These are phyloP conservation scores for Danio kyathit DNA, from an alignment of 2,797 vertebrate genomes.

Conservation along the genomic window DNA sequence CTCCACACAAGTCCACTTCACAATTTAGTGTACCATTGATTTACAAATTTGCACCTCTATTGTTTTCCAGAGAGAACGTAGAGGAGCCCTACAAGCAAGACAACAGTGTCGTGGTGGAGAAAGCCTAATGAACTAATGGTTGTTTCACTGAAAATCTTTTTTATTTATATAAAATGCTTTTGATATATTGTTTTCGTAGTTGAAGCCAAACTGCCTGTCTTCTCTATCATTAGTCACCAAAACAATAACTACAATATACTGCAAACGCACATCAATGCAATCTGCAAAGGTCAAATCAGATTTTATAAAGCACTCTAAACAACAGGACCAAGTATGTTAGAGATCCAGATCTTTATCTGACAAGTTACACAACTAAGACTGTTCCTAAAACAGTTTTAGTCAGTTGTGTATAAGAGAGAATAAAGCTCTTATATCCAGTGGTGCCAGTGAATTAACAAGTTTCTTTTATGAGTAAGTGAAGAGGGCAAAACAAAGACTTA, in stretches of 20 bases:
- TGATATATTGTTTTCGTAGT: conserved; percentile 10
- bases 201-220: neutral
- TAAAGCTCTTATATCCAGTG: conserved; percentile 66
- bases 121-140: conserved; percentile 62
- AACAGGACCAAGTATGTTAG: conserved; percentile 31
- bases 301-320: neutral
- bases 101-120: conserved; percentile 47
- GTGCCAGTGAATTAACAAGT: conserved; percentile 54
- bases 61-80: conserved; percentile 66
- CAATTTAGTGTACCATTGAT: no score
- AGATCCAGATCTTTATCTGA: conserved; percentile 42
- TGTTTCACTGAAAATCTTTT: conserved; percentile 2
- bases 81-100: conserved; percentile 58
- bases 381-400: conserved; percentile 18
- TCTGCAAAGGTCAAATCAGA: neutral
- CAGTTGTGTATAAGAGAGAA: conserved; percentile 56
- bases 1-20: no score
- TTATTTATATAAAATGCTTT: conserved; percentile 12
- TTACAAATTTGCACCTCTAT: neutral
- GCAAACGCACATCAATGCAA: conserved; percentile 17
- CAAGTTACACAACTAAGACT: conserved; percentile 23
- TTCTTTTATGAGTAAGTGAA: conserved; percentile 49
- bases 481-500: conserved; percentile 64
- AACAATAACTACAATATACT: neutral
- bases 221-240: neutral